These are phyloP conservation scores for Bagarius yarrelli DNA, from an alignment of 2,113 vertebrate genomes.

Conservation along the genomic window DNA sequence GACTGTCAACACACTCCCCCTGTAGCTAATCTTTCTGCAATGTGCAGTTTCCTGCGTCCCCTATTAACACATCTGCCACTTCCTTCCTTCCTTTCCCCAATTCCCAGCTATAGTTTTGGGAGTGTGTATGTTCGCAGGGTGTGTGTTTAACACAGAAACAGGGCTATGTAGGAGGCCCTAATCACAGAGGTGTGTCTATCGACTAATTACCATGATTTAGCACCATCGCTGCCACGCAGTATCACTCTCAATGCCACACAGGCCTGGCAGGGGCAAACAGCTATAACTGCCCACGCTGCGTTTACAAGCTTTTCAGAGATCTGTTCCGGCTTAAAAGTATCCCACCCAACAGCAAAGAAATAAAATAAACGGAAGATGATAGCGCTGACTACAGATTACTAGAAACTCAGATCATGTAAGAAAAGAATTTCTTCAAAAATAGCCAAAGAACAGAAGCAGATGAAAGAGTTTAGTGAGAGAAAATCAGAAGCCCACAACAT, in stretches of 20 bases:
- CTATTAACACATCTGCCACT: conserved; percentile 1
- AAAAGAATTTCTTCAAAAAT: neutral
- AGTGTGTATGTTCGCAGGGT: conserved; percentile 7
- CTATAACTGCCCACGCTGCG: conserved; percentile 31
- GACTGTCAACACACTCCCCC: neutral
- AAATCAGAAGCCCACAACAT: conserved; percentile 19
- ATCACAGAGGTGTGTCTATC: conserved; percentile 52
- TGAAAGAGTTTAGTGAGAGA: conserved; percentile 51
- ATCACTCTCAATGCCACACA: conserved; percentile 47
- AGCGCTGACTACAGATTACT: neutral
- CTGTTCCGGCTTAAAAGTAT: neutral
- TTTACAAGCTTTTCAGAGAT: conserved; percentile 13
- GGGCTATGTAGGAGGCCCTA: conserved; percentile 45
- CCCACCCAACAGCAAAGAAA: neutral
- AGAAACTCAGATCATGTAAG: neutral
- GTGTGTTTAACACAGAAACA: conserved; percentile 41
- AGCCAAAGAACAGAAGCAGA: conserved; percentile 38
- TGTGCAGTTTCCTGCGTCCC: conserved; percentile 3
- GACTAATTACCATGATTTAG: conserved; percentile 56
- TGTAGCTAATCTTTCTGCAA: neutral
- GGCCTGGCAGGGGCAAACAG: conserved; percentile 31
- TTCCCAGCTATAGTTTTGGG: conserved; percentile 9
- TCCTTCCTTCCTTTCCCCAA: conserved; percentile 12
- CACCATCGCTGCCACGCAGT: conserved; percentile 46
- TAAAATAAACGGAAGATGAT: neutral